Conservation (phyloP, 2,113 vertebrate genomes). For the Sorex araneus region DNA sequence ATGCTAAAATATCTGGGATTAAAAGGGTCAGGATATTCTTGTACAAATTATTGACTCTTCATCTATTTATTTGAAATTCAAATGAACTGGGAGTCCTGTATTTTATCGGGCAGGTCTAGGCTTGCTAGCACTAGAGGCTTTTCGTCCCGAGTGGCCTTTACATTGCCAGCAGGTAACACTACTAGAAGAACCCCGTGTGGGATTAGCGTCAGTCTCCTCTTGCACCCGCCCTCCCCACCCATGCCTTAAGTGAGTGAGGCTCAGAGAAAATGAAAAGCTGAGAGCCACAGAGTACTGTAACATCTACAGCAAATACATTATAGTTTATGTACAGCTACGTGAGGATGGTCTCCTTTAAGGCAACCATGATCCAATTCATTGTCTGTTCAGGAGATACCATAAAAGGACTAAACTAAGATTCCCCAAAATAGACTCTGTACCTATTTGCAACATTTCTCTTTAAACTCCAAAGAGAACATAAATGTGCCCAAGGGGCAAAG, state of each 20-base stretch:
- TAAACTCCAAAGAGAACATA: not conserved
- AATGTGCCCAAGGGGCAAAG: not conserved
- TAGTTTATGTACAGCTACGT: not conserved
- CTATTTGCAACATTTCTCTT: constrained; percentile 36
- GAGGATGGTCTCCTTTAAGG: not conserved
- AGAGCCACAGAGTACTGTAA: not conserved
- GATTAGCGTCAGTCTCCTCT: not conserved
- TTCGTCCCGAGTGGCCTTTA: not conserved
- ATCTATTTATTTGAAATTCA: constrained; percentile 34
- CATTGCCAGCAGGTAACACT: not conserved
- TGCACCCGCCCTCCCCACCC: not conserved
- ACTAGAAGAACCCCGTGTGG: not conserved
- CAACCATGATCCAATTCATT: constrained; percentile 21
- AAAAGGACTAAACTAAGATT: constrained; percentile 43
- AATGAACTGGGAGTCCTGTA: constrained; percentile 16
- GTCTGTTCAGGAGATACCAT: not conserved
- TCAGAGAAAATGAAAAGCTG: not conserved
- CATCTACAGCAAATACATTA: not conserved
- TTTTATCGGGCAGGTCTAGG: constrained; percentile 45
- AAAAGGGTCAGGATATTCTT: not conserved
- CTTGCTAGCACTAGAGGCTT: not conserved
- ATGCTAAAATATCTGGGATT: not conserved
- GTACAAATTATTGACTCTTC: constrained; percentile 40
- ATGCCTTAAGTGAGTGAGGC: not conserved
- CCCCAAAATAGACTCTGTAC: not conserved